Conservation (phyloP, 2,888 invertebrate species). For the Ormyrus rosae region DNA sequence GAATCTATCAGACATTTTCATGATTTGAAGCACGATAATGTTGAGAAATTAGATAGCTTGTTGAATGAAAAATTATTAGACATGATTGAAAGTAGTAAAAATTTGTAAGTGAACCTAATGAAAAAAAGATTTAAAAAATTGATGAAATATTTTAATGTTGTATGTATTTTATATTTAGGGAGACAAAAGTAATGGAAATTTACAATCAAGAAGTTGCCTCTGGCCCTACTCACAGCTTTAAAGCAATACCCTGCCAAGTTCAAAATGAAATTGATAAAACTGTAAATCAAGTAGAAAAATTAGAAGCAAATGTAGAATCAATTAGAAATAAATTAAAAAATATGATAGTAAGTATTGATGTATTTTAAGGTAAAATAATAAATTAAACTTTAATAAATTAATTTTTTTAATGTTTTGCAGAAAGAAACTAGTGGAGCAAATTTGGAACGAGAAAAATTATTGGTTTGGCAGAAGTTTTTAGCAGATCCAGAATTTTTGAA, state of each 20-base stretch:
- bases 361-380: conserved; percentile 9
- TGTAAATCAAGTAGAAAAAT: conserved; percentile 59
- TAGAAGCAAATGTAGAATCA: conserved; percentile 62
- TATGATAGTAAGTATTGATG: conserved; percentile 64
- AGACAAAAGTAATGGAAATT: conserved; percentile 59
- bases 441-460: conserved; percentile 66
- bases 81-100: conserved; percentile 53
- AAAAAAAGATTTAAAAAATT: not conserved
- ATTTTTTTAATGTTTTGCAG: conserved; percentile 60
- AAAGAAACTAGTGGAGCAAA: conserved; percentile 60
- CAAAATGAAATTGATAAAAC: conserved; percentile 60
- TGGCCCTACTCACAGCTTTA: conserved; percentile 66
- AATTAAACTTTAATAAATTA: conserved; percentile 27
- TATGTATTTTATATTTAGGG: conserved; percentile 60
- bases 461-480: conserved; percentile 72
- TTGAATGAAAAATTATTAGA: conserved; percentile 59
- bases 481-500: conserved; percentile 65
- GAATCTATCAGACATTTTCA: conserved; percentile 63
- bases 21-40: conserved; percentile 63
- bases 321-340: conserved; percentile 69
- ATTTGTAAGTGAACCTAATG: conserved; percentile 58
- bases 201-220: conserved; percentile 64
- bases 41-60: conserved; percentile 60
- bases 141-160: not conserved
- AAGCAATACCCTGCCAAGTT: conserved; percentile 62